phyloP scores from a whole-genome alignment of 2,113 vertebrate genomes.

The Bathybates hornii region DNA sequence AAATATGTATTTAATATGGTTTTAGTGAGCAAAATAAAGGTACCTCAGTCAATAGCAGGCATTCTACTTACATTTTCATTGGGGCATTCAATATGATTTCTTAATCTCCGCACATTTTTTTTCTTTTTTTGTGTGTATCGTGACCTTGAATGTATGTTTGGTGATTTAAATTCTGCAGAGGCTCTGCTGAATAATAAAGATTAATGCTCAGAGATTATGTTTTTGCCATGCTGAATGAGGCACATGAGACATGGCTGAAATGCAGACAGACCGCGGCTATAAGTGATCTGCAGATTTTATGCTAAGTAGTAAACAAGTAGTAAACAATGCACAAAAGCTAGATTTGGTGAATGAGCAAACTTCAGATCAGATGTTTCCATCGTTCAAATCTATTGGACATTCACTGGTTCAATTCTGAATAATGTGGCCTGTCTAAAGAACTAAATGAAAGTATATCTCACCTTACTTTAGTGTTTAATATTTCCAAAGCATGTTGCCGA shows the following conservation, averaged over 20 bases:
- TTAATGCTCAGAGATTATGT: conserved; percentile 49
- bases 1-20: conserved; percentile 27
- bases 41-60: conserved; percentile 26
- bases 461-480: background rate
- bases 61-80: conserved; percentile 30
- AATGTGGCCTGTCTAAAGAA: background rate
- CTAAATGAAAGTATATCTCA: background rate
- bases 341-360: background rate
- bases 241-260: conserved; percentile 37
- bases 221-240: conserved; percentile 30
- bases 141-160: conserved; percentile 50
- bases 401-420: background rate
- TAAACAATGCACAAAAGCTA: conserved; percentile 4
- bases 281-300: conserved; percentile 32
- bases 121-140: background rate
- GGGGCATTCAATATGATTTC: conserved; percentile 24
- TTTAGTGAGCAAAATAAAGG: conserved; percentile 9
- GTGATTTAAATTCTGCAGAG: conserved; percentile 34
- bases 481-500: background rate
- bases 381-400: background rate
- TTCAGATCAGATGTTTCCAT: background rate
- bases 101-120: conserved; percentile 12
- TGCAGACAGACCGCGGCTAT: background rate
- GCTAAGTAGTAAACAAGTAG: conserved; percentile 1
- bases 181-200: conserved; percentile 53